Evolutionary conservation across 1,140 invertebrate species (phyloP).

Genomic region (Lucilia sericata): DNA sequence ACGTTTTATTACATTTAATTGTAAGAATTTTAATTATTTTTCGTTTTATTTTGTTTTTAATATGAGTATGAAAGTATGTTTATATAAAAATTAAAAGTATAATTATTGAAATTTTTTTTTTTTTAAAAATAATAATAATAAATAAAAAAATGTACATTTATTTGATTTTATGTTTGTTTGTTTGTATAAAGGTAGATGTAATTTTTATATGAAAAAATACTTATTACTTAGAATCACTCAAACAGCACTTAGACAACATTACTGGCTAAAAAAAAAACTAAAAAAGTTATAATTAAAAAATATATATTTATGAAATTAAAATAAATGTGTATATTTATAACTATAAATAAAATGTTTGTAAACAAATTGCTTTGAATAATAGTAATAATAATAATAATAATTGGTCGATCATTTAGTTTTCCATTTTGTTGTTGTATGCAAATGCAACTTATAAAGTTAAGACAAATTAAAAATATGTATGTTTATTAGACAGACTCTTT

Average conservation of each 20-base stretch:
- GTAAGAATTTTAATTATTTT: background rate
- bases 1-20: no score
- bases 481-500: no score
- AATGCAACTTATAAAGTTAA: background rate
- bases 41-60: background rate
- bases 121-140: background rate
- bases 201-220: slow-evolving; percentile 22
- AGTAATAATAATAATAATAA: slow-evolving; percentile 6
- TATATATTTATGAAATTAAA: background rate
- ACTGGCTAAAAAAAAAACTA: slow-evolving; percentile 21
- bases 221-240: slow-evolving; percentile 44
- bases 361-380: slow-evolving; percentile 30
- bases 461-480: background rate
- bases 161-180: no score
- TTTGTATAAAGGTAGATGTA: background rate
- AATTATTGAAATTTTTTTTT: background rate
- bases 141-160: no score
- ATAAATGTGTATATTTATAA: slow-evolving; percentile 1
- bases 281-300: background rate
- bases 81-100: slow-evolving; percentile 11
- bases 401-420: background rate
- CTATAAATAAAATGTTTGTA: slow-evolving; percentile 22
- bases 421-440: background rate
- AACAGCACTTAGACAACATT: slow-evolving; percentile 35
- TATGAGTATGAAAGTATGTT: background rate